Conservation (phyloP, 2,888 invertebrate genomes). For the Ganaspis brasiliensis region DNA sequence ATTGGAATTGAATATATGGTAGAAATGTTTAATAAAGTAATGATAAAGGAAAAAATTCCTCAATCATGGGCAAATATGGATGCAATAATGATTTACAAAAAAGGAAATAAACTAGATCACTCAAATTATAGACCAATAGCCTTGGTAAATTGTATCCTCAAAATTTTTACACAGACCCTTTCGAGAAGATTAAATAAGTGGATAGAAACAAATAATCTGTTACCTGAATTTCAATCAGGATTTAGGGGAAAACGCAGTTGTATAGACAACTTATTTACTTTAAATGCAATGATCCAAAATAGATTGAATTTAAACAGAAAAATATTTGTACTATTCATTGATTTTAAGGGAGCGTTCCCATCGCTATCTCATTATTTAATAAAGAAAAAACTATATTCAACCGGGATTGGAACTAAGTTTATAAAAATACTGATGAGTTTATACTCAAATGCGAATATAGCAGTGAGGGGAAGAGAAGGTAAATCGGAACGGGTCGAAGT, state of each 20-base stretch:
- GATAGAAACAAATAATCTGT: too few species aligned
- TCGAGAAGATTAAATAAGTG: conserved; percentile 1
- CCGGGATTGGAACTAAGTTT: conserved; percentile 4
- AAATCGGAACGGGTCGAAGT: background rate
- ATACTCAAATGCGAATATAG: background rate
- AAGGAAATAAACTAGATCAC: background rate
- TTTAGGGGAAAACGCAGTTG: too few species aligned
- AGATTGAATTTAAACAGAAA: background rate
- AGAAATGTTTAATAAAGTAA: conserved; percentile 4
- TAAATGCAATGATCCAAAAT: background rate
- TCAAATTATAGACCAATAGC: background rate
- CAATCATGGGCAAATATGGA: conserved; percentile 24
- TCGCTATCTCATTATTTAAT: background rate
- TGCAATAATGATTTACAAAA: conserved; percentile 2
- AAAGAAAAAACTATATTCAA: conserved; percentile 4
- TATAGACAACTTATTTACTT: conserved; percentile 5
- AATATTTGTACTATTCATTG: background rate
- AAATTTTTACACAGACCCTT: background rate
- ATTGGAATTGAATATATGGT: too few species aligned
- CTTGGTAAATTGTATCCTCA: background rate
- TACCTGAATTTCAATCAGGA: too few species aligned
- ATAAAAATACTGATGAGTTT: conserved; percentile 9
- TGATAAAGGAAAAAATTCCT: background rate
- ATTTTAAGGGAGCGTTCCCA: background rate
- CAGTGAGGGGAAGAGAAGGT: background rate